These are phyloP conservation scores for Muntiacus muntjak DNA, from an alignment of 2,113 vertebrate genomes.

Conservation along the genomic window DNA sequence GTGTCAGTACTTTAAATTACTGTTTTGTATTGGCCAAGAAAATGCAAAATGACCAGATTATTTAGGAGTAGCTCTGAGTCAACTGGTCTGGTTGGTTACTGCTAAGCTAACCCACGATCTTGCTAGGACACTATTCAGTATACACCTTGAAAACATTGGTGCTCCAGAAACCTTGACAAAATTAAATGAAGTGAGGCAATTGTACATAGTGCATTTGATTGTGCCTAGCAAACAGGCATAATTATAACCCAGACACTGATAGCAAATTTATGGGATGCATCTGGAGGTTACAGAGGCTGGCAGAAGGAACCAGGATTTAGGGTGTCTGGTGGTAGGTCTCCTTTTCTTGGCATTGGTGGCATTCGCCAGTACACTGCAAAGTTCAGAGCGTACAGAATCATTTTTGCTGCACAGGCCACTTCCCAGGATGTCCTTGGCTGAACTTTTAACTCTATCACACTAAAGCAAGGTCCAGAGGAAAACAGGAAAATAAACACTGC, in stretches of 20 bases:
- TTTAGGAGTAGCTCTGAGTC: not conserved
- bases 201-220: not conserved
- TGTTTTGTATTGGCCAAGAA: not conserved
- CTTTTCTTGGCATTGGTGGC: not conserved
- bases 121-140: not conserved
- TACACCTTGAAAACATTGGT: not conserved
- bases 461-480: not conserved
- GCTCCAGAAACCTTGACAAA: not conserved
- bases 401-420: slow-evolving; percentile 33
- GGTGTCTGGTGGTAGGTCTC: not conserved
- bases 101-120: not conserved
- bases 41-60: not conserved
- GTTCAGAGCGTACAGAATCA: slow-evolving; percentile 33
- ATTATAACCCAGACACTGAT: not conserved
- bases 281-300: not conserved
- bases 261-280: not conserved
- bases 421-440: slow-evolving; percentile 61
- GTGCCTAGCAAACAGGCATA: not conserved
- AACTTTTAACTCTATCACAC: slow-evolving; percentile 45
- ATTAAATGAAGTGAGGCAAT: not conserved
- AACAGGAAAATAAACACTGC: not conserved
- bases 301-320: not conserved
- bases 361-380: not conserved
- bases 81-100: not conserved
- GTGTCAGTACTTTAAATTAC: not conserved